Evolutionary conservation across 2,797 vertebrate species (phyloP), one percentile per base, ranked within the genome.

Genomic region (Saxicola maurus): DNA sequence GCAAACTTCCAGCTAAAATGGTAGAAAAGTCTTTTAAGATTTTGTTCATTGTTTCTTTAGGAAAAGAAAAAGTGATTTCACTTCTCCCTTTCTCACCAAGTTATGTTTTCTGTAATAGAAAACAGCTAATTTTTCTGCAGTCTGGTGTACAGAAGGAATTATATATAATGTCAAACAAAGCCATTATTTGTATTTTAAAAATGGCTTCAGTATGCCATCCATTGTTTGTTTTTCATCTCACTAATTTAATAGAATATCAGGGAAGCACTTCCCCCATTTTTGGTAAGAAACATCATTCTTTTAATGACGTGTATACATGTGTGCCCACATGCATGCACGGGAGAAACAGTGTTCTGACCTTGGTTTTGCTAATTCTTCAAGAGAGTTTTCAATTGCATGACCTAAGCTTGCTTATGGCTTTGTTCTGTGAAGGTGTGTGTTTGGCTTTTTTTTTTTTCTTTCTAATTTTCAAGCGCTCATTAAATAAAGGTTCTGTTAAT

Each of bases 251-350:
- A 51, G 18, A 17, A 11, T 62, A 5, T 77, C 9, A 8, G 23
- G 19, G 56, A 79, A 57, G 7, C 7, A 16, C 3, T 45, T 11
- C 1, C 6, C 7, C 42, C 65, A 19, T 71, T 65, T 87, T 78
- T 3, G 1, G 17, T 27, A 46, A 74, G 17, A 30, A 40, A 7
- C 6, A 35, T 10, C 1, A 0, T 40, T 72, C 10, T 62, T 24
- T 35, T 68, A 56, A 71, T 73, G 68, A 7, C 38, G 15, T 19
- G 15, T 42, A 7, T 18, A 7, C 1, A 1, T 21, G 5, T 43
- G 11, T 19, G 8, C n/a, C 28, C 11, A 21, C 1, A 2, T 10
- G 35, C 3, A 11, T 5, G 20, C 18, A 30, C 25, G 49, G 40
- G 6, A 66, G 25, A 77, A 76, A 48, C 7, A 55, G 17, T 46